Evolutionary conservation across 2,113 vertebrate genomes (phyloP).

Genomic region (Ailuropoda melanoleuca): DNA sequence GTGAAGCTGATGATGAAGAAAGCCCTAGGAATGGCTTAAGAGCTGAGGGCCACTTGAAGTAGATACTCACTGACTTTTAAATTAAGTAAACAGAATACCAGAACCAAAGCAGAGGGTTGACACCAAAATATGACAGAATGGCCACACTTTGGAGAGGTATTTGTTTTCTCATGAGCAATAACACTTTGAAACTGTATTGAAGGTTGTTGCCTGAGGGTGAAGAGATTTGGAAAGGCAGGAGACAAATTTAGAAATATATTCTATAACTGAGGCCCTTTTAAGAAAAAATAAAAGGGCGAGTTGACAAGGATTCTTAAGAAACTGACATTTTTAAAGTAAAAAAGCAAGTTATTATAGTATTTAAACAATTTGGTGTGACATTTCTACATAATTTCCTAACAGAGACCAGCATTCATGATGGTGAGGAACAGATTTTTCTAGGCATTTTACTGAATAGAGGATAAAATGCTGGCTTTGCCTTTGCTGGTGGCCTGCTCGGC

Average conservation of each 20-base stretch:
- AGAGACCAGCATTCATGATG: not conserved
- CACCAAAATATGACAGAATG: not conserved
- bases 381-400: conserved; percentile 3
- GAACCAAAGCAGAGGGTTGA: not conserved
- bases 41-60: not conserved
- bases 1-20: not conserved
- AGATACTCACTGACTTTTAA: not conserved
- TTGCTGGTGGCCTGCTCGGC: not conserved
- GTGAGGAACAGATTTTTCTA: not conserved
- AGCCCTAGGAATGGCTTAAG: not conserved
- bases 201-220: not conserved
- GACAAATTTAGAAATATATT: not conserved
- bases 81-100: not conserved
- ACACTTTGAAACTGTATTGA: not conserved
- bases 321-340: not conserved
- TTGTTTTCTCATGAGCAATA: not conserved
- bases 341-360: not conserved
- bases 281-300: not conserved
- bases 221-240: not conserved
- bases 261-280: not conserved
- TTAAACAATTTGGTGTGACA: conserved; percentile 8
- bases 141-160: not conserved
- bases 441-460: not conserved
- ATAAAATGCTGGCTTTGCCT: conserved; percentile 7
- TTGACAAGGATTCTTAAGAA: conserved; percentile 22